Conservation (phyloP, 2,888 invertebrate species). For the Tinea pellionella region DNA sequence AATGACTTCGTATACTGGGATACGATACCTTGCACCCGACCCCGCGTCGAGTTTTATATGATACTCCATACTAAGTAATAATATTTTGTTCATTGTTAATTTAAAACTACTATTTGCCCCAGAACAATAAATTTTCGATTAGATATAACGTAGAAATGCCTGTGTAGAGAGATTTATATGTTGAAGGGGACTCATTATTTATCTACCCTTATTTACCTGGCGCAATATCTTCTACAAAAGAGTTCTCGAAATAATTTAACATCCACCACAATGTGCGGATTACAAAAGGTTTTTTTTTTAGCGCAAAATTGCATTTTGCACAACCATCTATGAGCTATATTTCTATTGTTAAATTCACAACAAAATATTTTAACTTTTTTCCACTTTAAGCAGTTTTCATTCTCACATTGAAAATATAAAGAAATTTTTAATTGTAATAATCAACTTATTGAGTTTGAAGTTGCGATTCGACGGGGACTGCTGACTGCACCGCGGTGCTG, state of each 20-base stretch:
- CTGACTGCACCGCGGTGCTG: no score
- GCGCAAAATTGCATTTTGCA: constrained; percentile 52
- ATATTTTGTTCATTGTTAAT: constrained; percentile 62
- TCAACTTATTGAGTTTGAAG: no score
- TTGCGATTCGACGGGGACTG: no score
- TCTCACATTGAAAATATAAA: not conserved
- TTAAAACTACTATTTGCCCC: constrained; percentile 49
- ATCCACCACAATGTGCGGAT: constrained; percentile 49
- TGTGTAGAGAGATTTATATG: constrained; percentile 50
- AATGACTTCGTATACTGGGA: constrained; percentile 33
- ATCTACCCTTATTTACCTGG: constrained; percentile 51
- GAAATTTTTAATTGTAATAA: not conserved
- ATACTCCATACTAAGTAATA: constrained; percentile 26
- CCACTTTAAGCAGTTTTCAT: not conserved
- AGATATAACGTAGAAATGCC: constrained; percentile 49
- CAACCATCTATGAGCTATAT: constrained; percentile 28
- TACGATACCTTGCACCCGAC: constrained; percentile 40
- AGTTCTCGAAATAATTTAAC: constrained; percentile 46
- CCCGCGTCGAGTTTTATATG: constrained; percentile 30
- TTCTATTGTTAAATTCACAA: constrained; percentile 41
- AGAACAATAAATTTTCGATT: constrained; percentile 64
- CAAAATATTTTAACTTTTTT: constrained; percentile 29
- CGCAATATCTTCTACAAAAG: constrained; percentile 37
- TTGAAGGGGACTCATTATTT: constrained; percentile 41
- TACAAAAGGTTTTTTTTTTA: constrained; percentile 39